These are phyloP conservation scores for Thysanoteuthis rhombus DNA, from an alignment of 2,888 invertebrate species.

Conservation along the genomic window DNA sequence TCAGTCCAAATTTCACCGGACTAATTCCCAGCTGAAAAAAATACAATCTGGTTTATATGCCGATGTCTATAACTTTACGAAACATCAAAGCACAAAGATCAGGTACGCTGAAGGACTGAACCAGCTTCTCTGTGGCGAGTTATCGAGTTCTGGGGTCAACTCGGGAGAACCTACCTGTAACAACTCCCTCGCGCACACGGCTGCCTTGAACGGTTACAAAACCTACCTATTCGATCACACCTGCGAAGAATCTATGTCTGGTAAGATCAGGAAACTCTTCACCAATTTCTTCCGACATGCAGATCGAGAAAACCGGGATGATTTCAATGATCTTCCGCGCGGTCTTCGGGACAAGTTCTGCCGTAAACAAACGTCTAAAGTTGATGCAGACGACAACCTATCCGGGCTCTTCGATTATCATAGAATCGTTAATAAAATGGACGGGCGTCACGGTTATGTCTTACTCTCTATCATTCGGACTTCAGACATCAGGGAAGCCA, in stretches of 20 bases:
- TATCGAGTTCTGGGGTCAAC: too few relatives aligned
- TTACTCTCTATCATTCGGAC: background rate
- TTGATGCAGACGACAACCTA: background rate
- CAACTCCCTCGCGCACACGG: background rate
- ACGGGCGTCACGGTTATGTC: background rate
- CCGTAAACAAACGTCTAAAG: background rate
- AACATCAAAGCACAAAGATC: constrained; percentile 18
- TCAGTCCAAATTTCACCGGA: background rate
- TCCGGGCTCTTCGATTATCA: constrained; percentile 21
- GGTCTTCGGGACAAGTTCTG: background rate
- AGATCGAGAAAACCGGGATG: background rate
- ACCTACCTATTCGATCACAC: constrained; percentile 28
- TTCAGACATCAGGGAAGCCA: background rate
- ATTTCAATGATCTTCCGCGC: constrained; percentile 19
- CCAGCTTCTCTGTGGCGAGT: constrained; percentile 27
- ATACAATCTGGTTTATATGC: background rate
- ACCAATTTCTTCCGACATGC: background rate
- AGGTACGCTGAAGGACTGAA: background rate
- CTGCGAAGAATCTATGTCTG: constrained; percentile 1
- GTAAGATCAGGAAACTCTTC: background rate
- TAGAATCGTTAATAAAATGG: background rate
- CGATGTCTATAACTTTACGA: constrained; percentile 17
- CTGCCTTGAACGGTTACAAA: background rate
- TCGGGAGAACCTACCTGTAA: background rate
- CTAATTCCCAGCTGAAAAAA: background rate